These are phyloP conservation scores for Epinotia nisella DNA, from an alignment of 2,888 invertebrate species.

Conservation along the genomic window DNA sequence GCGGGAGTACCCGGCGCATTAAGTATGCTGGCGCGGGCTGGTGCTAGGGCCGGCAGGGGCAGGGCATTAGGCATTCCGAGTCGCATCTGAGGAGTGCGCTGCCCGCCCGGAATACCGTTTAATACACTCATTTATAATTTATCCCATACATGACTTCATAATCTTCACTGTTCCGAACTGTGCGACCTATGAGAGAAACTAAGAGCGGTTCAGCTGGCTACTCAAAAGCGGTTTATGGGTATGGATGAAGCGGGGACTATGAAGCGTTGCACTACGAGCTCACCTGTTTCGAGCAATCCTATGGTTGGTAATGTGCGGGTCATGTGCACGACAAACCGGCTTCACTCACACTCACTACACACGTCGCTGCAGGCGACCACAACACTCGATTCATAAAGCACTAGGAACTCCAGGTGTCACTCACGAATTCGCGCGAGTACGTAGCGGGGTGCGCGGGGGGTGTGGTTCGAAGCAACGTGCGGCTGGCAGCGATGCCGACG, in stretches of 20 bases:
- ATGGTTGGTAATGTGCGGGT: constrained; percentile 31
- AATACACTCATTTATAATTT: constrained; percentile 27
- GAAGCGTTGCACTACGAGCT: constrained; percentile 30
- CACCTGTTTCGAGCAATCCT: constrained; percentile 39
- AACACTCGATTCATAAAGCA: constrained; percentile 47
- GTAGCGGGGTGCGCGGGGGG: constrained; percentile 58
- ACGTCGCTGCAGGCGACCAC: constrained; percentile 33
- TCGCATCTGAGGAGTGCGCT: neutral
- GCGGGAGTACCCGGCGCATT: neutral
- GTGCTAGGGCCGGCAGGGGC: neutral
- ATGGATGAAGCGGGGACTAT: constrained; percentile 28
- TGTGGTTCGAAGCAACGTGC: constrained; percentile 32
- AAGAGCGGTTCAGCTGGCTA: constrained; percentile 34
- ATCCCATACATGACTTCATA: constrained; percentile 16
- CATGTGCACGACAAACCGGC: constrained; percentile 35
- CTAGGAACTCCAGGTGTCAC: constrained; percentile 53
- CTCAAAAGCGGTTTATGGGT: constrained; percentile 23
- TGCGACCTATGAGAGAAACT: constrained; percentile 12
- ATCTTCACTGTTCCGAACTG: constrained; percentile 2
- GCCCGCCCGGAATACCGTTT: neutral
- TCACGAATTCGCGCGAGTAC: constrained; percentile 59
- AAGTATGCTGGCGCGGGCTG: constrained; percentile 1
- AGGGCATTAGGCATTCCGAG: constrained; percentile 14
- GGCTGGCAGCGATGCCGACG: constrained; percentile 53
- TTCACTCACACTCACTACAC: constrained; percentile 30